Percentiles rank a stretch among this genome's conserved stretches.
These are phyloP conservation scores for Odontocerum albicorne DNA, from an alignment of 2,888 invertebrate genomes.

Conservation along the genomic window DNA sequence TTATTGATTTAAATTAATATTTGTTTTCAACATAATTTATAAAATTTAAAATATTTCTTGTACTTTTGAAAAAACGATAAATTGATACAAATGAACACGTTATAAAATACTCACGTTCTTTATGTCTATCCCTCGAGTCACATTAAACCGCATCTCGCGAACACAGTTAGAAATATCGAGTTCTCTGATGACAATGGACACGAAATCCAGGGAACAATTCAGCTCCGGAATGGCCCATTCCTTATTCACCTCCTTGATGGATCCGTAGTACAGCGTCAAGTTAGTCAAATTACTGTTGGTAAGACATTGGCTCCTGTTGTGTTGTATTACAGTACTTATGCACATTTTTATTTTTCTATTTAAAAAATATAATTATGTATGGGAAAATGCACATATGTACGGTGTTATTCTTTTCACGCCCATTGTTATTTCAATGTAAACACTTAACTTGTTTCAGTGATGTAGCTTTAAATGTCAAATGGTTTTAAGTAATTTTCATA, in stretches of 20 bases:
- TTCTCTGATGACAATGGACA: conserved; percentile 24
- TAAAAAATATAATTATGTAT: not conserved
- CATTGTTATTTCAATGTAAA: too few species aligned
- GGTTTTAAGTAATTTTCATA: too few species aligned
- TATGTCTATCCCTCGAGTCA: conserved; percentile 12
- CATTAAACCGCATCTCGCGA: conserved; percentile 21
- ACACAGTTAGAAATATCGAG: conserved; percentile 25
- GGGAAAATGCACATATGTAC: too few species aligned
- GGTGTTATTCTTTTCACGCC: too few species aligned
- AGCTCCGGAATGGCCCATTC: not conserved
- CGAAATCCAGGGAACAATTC: conserved; percentile 15
- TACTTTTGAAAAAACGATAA: too few species aligned
- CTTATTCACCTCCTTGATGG: conserved; percentile 3
- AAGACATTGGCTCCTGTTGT: conserved; percentile 14
- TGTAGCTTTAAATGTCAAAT: too few species aligned
- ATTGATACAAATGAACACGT: too few species aligned
- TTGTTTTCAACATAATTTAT: too few species aligned
- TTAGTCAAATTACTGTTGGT: conserved; percentile 1
- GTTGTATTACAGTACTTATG: conserved; percentile 13
- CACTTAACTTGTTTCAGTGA: too few species aligned
- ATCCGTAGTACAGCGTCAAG: conserved; percentile 1
- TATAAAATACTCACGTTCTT: too few species aligned
- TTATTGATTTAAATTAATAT: too few species aligned
- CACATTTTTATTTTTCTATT: conserved; percentile 19
- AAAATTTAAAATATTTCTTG: too few species aligned